Evolutionary conservation across 1,140 invertebrate genomes (phyloP), one percentile per base, ranked within the genome.

Genomic region (Atta cephalotes): DNA sequence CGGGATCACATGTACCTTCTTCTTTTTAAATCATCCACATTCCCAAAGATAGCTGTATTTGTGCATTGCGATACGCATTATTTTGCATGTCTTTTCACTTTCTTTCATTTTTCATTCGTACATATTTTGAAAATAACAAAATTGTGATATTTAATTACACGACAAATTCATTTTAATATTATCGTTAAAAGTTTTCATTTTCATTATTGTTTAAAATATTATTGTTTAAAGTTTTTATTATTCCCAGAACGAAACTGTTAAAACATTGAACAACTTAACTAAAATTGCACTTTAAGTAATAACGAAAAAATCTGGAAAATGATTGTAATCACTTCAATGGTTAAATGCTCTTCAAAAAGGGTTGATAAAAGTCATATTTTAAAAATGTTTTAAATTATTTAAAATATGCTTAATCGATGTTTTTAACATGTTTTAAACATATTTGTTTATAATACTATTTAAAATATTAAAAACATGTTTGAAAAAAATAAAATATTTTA

Each of bases 271-370:
- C 31, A 51, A 78, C 5, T 78, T 63, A 45, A 74, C 58, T 45
- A 62, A 78, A 78, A 78, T 39, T 78, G 25, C 39, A 45, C 39
- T 35, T 10, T 35, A 65, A 79, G 63, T 80, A 49, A 62, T 49
- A 79, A 86, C 63, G 35, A 74, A 80, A 77, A 79, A 28, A 9
- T 74, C 10, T 45, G 16, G 53, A 68, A 88, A 86, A 62, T 66
- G 18, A 79, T 51, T 66, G 65, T n/a, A 65, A 51, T 51, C 1
- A 10, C 39, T 45, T 45, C 39, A 45, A 45, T 10, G 2, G 39
- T 45, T 45, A 45, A 45, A 45, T 45, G 0, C 39, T 45, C 39
- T 45, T 45, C 39, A 1, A 45, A 45, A 7, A 39, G 35, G 6
- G 1, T 39, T 39, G 35, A 39, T 7, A 39, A 39, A 39, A 39